Base-by-base conservation (phyloP, 2,888 invertebrate genomes). In the Ophion costatus region DNA sequence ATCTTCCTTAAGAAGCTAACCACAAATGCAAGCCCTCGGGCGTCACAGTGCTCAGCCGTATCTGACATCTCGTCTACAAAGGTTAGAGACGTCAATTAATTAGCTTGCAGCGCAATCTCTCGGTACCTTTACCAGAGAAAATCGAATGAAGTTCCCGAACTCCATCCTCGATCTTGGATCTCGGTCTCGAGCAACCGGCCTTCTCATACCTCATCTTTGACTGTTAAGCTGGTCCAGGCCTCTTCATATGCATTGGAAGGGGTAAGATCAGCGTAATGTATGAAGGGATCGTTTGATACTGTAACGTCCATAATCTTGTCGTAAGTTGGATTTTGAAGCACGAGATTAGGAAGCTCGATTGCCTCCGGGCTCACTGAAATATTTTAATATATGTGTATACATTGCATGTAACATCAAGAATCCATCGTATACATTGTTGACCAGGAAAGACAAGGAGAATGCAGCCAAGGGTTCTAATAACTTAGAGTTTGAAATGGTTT, bases 31-130 rank as follows among this genome's bases (percentile, higher is more conserved):
- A 87, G 84, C 89, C 89, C 90, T 88, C 81, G 83, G 89, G 91
- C 89, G 83, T 87, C 88, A 75, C 74, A 82, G 87, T 86, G 87
- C 89, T 89, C 86, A 87, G 86, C 76, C 63, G 80, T 82, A 77
- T 77, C 88, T 90, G 90, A 90, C 89, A 88, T 90, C 90, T 89
- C 88, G 89, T 90, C 90, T 89, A 90, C 91, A 90, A 90, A 91
- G 91, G 89, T 90, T 88, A 89, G 88, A 89, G 88, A 90, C 89
- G 89, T 91, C 91, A 91, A 91, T 91, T 91, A 91, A 91, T 91
- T 91, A 91, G 86, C 89, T 81, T 77, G 84, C 77, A 71, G 64
- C 66, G 75, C 56, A 78, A 78, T 71, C 81, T 87, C 83, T 84
- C 64, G 77, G 82, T 83, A 86, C 83, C 86, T 84, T 86, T 82